These are phyloP conservation scores for Vulpes ferrilata DNA, from an alignment of 2,113 vertebrate species.

Conservation along the genomic window DNA sequence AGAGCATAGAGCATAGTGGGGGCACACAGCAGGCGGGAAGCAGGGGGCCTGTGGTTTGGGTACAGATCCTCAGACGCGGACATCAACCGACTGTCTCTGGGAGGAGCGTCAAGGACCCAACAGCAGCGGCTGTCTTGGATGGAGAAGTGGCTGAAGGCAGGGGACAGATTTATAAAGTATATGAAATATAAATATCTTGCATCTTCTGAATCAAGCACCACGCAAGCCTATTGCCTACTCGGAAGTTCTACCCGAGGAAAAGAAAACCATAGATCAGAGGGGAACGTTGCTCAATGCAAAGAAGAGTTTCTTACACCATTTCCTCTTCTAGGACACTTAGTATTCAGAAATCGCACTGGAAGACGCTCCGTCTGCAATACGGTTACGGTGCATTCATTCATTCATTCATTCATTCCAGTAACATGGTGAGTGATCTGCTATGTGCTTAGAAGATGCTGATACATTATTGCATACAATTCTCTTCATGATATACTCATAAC, in stretches of 20 bases:
- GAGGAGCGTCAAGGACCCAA: neutral
- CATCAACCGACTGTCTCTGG: neutral
- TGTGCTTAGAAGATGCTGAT: neutral
- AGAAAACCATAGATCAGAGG: slow-evolving; percentile 22
- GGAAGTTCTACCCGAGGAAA: slow-evolving; percentile 16
- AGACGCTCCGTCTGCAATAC: neutral
- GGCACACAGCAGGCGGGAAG: fast-evolving
- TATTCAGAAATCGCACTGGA: neutral
- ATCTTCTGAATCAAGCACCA: slow-evolving; percentile 38
- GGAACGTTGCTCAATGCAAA: neutral
- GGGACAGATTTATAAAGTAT: neutral
- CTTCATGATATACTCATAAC: neutral
- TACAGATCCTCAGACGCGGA: neutral
- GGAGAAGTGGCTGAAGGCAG: neutral
- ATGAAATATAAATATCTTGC: neutral
- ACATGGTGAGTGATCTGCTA: neutral
- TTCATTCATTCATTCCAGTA: neutral
- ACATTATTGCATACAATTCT: neutral
- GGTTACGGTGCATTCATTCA: neutral
- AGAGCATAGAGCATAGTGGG: neutral
- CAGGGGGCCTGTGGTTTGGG: neutral
- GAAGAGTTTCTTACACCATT: slow-evolving; percentile 17
- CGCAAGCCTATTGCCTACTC: neutral
- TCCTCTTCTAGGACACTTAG: neutral
- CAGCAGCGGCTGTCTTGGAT: neutral